Conservation (phyloP, 1,140 invertebrate species). For the Philopotamus ludificatus region DNA sequence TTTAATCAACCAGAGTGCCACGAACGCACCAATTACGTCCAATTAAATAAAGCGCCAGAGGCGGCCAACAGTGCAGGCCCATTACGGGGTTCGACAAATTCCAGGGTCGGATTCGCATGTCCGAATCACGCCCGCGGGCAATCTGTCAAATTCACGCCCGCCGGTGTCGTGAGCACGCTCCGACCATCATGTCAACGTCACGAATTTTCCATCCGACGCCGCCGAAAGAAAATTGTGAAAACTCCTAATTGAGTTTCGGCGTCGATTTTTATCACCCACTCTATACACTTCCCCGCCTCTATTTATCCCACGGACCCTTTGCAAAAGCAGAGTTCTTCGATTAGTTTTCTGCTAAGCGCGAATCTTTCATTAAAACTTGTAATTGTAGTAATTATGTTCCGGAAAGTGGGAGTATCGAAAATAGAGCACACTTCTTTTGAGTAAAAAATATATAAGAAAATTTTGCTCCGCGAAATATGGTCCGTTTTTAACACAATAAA, state of each 20-base stretch:
- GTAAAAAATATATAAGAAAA: no score
- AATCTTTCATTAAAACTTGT: conserved; percentile 26
- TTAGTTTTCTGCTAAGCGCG: conserved; percentile 1
- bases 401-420: not conserved
- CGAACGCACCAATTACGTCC: not conserved
- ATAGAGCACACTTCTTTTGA: not conserved
- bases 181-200: not conserved
- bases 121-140: conserved; percentile 10
- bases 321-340: conserved; percentile 1
- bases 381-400: conserved; percentile 10
- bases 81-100: not conserved
- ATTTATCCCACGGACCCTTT: not conserved
- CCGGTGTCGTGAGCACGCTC: not conserved
- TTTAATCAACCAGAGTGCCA: not conserved
- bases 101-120: not conserved
- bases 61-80: not conserved
- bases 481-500: conserved; percentile 10
- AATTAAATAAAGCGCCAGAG: not conserved
- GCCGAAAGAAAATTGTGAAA: not conserved
- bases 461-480: no score
- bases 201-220: not conserved
- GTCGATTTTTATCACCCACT: not conserved
- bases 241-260: conserved; percentile 16
- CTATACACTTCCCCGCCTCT: no score
- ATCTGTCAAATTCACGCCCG: conserved; percentile 13